Evolutionary conservation across 2,888 invertebrate genomes (phyloP), one percentile per base, ranked within the genome.

Genomic region (Pachliopta kotzebuea): DNA sequence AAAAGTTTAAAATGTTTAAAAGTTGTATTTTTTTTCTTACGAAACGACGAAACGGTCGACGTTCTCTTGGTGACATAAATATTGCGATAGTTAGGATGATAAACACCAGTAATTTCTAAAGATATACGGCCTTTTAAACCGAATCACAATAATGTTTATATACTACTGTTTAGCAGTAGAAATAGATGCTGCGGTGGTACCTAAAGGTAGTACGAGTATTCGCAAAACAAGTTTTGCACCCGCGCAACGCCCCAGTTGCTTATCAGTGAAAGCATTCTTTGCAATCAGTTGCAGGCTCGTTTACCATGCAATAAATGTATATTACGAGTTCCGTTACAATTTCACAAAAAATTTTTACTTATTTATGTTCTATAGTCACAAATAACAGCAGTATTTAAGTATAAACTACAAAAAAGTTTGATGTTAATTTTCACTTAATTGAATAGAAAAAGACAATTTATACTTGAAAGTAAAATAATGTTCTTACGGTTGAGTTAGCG

Each of bases 401-500:
- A n/a, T n/a, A n/a, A n/a, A n/a, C n/a, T n/a, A n/a, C n/a, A n/a
- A n/a, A n/a, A n/a, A n/a, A n/a, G n/a, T n/a, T n/a, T n/a, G n/a
- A n/a, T n/a, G n/a, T n/a, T n/a, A n/a, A n/a, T n/a, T n/a, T n/a
- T n/a, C n/a, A n/a, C n/a, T n/a, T n/a, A n/a, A n/a, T n/a, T n/a
- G n/a, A n/a, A n/a, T n/a, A 31, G 11, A 11, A 9, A 9, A 31
- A 31, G 9, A 14, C 37, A 37, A 37, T 37, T 37, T 37, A 37
- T 37, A 37, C 14, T 14, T 14, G 14, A 14, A 37, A 37, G 14
- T n/a, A n/a, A n/a, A n/a, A n/a, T 45, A 18, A 21, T 9, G 14
- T 11, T 21, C 78, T 72, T 68, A 89, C 89, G 65, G 86, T 84
- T 50, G 75, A 74, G 68, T 88, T 88, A 24, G 81, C 79, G 72